phyloP scores from a whole-genome alignment of 1,140 invertebrate species.

The Lucilia sericata region DNA sequence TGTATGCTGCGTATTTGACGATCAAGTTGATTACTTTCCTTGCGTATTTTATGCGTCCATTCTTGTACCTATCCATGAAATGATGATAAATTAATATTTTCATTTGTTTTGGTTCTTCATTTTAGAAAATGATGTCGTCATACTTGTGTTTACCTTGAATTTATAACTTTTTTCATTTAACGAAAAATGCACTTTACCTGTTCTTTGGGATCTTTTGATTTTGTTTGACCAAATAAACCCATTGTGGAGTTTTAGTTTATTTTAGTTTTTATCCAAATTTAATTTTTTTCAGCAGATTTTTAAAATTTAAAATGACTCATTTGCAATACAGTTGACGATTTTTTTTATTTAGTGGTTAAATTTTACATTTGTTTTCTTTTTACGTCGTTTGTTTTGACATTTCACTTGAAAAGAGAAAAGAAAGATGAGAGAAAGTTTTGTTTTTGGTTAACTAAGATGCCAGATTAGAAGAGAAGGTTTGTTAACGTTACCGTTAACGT shows the following conservation, averaged over 20 bases:
- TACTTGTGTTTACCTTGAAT: slow-evolving; percentile 23
- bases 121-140: slow-evolving; percentile 46
- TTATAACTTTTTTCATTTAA: not conserved
- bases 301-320: slow-evolving; percentile 46
- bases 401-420: not conserved
- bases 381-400: slow-evolving; percentile 13
- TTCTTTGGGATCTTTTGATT: slow-evolving; percentile 86
- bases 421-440: too few species aligned
- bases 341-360: not conserved
- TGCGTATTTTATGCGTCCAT: slow-evolving; percentile 92
- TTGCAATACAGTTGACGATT: slow-evolving; percentile 9
- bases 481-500: not conserved
- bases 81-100: slow-evolving; percentile 10
- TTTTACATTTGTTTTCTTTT: not conserved
- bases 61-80: slow-evolving; percentile 82
- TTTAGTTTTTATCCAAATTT: slow-evolving; percentile 1
- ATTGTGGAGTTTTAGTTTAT: slow-evolving; percentile 70
- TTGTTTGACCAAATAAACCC: slow-evolving; percentile 92
- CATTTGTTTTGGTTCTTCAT: slow-evolving; percentile 34
- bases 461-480: too few species aligned
- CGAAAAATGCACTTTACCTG: slow-evolving; percentile 73
- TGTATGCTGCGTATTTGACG: slow-evolving; percentile 96
- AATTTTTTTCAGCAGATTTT: slow-evolving; percentile 19
- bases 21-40: slow-evolving; percentile 92
- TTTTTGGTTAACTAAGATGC: too few species aligned